Evolutionary conservation across 2,113 vertebrate genomes (phyloP).

Genomic region (Pseudopipra pipra): DNA sequence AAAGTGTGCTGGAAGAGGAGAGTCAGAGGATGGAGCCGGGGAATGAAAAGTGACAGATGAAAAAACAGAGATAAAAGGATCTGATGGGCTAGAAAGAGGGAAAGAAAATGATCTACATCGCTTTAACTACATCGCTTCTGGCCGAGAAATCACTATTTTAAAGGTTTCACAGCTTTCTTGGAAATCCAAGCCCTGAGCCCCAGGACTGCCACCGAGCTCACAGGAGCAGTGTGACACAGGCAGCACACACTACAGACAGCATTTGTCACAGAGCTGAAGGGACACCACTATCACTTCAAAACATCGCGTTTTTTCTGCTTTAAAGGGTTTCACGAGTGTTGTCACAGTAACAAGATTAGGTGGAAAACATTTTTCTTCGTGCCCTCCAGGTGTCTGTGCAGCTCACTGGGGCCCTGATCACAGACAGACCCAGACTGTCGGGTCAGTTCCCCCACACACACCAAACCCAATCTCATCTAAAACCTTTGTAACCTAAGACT

Average conservation of each 20-base stretch:
- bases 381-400: neutral
- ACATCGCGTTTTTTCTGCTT: neutral
- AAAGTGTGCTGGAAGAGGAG: neutral
- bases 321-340: conserved; percentile 11
- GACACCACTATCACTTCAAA: neutral
- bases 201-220: neutral
- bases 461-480: neutral
- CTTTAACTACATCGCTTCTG: neutral
- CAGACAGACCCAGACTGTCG: neutral
- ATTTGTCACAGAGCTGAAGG: neutral
- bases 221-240: neutral
- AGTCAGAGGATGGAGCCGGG: neutral
- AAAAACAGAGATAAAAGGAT: neutral
- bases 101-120: neutral
- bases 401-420: rapidly evolving
- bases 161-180: neutral
- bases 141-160: neutral
- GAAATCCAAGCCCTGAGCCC: neutral
- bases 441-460: neutral
- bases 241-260: neutral
- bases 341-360: conserved; percentile 40
- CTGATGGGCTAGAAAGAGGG: neutral
- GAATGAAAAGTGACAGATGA: neutral
- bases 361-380: neutral
- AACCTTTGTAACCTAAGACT: neutral